Percentiles rank a stretch among this genome's conserved stretches.
phyloP scores from a whole-genome alignment of 2,888 invertebrate genomes.

The Meta bourneti region DNA sequence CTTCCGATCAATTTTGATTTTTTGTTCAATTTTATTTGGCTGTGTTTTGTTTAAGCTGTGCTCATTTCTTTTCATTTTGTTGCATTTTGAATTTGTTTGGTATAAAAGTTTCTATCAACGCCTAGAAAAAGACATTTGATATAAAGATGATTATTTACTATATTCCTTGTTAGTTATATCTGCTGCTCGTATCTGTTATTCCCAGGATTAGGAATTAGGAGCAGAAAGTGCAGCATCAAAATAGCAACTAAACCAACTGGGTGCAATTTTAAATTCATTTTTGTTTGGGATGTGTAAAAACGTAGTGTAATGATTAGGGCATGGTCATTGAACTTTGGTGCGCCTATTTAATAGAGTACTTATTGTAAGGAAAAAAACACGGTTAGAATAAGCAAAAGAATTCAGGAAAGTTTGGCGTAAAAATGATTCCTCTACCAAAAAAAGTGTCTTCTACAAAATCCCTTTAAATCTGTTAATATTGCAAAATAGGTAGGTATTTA shows the following conservation, averaged over 20 bases:
- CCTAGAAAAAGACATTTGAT: too few species aligned
- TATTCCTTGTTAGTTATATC: neutral
- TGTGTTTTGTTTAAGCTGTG: too few species aligned
- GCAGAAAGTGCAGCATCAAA: neutral
- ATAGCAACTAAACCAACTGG: neutral
- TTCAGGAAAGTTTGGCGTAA: neutral
- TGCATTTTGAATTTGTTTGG: too few species aligned
- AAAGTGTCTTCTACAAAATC: neutral
- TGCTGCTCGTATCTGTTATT: neutral
- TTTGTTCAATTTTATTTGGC: too few species aligned
- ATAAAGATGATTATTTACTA: too few species aligned
- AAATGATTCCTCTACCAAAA: slow-evolving; percentile 10
- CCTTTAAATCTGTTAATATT: neutral
- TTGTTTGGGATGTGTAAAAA: neutral
- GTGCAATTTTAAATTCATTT: neutral
- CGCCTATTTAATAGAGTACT: too few species aligned
- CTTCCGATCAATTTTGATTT: too few species aligned
- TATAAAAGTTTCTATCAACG: too few species aligned
- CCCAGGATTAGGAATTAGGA: neutral
- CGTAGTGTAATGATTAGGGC: neutral
- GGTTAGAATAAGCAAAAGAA: neutral
- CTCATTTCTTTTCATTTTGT: too few species aligned
- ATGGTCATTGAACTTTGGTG: neutral
- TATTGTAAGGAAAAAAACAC: too few species aligned
- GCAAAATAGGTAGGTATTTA: too few species aligned